Conservation (phyloP, 2,888 invertebrate genomes). For the Apomyelois bistriatella region DNA sequence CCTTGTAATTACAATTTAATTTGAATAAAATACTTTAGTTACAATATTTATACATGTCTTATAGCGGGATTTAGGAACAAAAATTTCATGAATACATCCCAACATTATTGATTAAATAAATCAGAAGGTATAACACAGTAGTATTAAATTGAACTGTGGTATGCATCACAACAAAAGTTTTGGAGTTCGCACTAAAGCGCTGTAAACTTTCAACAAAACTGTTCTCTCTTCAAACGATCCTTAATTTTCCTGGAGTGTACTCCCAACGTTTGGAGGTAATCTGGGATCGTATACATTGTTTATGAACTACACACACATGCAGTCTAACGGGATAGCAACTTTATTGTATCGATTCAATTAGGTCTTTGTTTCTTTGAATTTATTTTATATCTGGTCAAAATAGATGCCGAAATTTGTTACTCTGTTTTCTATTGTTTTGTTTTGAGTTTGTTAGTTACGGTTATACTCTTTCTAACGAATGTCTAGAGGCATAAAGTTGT, state of each 20-base stretch:
- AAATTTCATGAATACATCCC: neutral
- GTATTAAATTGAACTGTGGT: neutral
- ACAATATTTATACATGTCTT: too few species aligned
- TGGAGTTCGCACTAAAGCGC: constrained; percentile 9
- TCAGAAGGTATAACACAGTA: neutral
- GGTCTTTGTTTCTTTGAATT: neutral
- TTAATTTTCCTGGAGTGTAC: constrained; percentile 13
- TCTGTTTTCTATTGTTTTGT: too few species aligned
- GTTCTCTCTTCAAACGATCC: constrained; percentile 20
- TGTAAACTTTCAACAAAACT: constrained; percentile 24
- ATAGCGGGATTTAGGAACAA: neutral
- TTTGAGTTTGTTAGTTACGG: too few species aligned
- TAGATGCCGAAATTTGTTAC: neutral
- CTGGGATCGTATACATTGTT: constrained; percentile 20
- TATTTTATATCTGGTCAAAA: neutral
- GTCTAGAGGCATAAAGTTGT: too few species aligned
- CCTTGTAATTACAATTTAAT: too few species aligned
- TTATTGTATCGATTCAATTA: constrained; percentile 6
- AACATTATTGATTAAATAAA: neutral
- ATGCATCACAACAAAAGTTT: constrained; percentile 10
- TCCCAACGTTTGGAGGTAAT: constrained; percentile 15
- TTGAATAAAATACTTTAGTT: too few species aligned
- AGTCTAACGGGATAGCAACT: neutral
- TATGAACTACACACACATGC: constrained; percentile 17
- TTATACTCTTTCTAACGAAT: too few species aligned